phyloP scores from a whole-genome alignment of 1,140 invertebrate species.

The Apis florea region DNA sequence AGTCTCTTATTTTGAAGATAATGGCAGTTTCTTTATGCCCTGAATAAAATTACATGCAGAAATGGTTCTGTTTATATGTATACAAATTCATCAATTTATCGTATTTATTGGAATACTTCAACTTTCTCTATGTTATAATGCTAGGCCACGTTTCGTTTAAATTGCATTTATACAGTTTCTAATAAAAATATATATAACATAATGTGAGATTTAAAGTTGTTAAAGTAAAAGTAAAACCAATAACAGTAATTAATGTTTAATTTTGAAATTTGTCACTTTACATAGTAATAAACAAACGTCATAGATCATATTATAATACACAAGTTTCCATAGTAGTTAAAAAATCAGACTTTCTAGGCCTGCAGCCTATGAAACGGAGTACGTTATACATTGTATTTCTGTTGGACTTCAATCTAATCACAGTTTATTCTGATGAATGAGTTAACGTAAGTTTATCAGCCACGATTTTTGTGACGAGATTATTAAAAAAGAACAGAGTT shows the following conservation, averaged over 20 bases:
- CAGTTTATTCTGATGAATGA: slow-evolving; percentile 59
- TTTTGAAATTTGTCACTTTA: slow-evolving; percentile 79
- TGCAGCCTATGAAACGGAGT: slow-evolving; percentile 56
- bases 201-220: slow-evolving; percentile 43
- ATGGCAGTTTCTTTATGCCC: slow-evolving; percentile 64
- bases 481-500: slow-evolving; percentile 69
- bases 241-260: slow-evolving; percentile 81
- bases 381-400: slow-evolving; percentile 59
- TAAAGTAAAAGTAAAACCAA: slow-evolving; percentile 68
- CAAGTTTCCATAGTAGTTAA: slow-evolving; percentile 77
- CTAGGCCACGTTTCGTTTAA: slow-evolving; percentile 59
- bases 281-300: slow-evolving; percentile 79
- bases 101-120: slow-evolving; percentile 31
- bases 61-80: slow-evolving; percentile 15
- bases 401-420: slow-evolving; percentile 59
- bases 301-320: slow-evolving; percentile 80
- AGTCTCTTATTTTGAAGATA: slow-evolving; percentile 66
- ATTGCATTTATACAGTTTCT: slow-evolving; percentile 29
- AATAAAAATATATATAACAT: slow-evolving; percentile 20
- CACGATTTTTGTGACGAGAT: slow-evolving; percentile 58
- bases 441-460: slow-evolving; percentile 60
- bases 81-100: slow-evolving; percentile 16
- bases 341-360: slow-evolving; percentile 81
- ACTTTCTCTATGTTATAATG: slow-evolving; percentile 24
- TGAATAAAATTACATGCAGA: slow-evolving; percentile 52